Conservation (phyloP, 92 coral and sea anemone species). For the Phenganax marumi region DNA sequence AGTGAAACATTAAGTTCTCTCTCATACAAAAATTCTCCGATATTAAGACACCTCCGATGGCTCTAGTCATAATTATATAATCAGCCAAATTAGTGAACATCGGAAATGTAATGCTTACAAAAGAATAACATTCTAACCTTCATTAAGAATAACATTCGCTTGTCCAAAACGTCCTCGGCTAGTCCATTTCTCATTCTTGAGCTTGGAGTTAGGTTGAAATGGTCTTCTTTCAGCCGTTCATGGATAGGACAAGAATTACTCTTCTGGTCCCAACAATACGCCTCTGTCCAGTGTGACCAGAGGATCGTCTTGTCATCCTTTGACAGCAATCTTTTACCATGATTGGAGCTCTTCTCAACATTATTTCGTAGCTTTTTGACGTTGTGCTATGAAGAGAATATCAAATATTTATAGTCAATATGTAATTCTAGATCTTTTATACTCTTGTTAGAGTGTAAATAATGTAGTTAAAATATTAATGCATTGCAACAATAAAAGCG, state of each 20-base stretch:
- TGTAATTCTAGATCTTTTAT: background rate
- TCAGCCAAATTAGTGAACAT: too few species aligned
- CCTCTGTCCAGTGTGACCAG: slow-evolving; percentile 2
- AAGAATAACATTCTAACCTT: slow-evolving; percentile 1
- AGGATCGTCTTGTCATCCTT: background rate
- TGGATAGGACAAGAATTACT: background rate
- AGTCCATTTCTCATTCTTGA: slow-evolving; percentile 5
- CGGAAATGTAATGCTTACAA: too few species aligned
- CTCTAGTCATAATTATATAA: too few species aligned
- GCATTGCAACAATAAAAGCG: too few species aligned
- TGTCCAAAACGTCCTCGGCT: too few species aligned
- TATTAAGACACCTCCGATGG: too few species aligned
- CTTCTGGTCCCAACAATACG: slow-evolving; percentile 3
- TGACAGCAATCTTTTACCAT: background rate
- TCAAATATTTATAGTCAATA: background rate
- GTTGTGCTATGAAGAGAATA: background rate
- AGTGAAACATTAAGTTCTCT: too few species aligned
- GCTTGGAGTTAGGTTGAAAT: background rate
- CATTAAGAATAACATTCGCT: background rate
- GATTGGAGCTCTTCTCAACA: background rate
- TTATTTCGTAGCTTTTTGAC: slow-evolving; percentile 4
- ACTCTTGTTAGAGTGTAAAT: too few species aligned
- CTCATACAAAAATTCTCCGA: too few species aligned
- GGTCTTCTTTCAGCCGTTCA: background rate
- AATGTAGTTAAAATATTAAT: too few species aligned